Conservation (phyloP, 2,113 vertebrate genomes). For the Callionymus lyra region DNA sequence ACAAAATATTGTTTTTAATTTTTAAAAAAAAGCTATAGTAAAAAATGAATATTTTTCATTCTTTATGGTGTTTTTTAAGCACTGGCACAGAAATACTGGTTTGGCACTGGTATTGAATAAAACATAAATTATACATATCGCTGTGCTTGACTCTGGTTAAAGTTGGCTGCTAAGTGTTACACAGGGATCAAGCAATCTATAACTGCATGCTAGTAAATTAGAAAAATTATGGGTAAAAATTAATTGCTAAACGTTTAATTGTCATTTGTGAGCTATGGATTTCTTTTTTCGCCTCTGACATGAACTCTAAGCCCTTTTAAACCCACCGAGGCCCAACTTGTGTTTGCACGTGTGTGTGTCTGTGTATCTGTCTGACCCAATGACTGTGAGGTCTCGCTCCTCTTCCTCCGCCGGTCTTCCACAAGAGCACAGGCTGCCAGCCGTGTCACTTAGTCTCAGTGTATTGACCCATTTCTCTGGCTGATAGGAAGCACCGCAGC, state of each 20-base stretch:
- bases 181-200: no score
- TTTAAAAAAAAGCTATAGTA: no score
- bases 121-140: no score
- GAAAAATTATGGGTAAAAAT: background rate
- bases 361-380: constrained; percentile 40
- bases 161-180: no score
- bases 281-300: background rate
- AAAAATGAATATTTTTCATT: no score
- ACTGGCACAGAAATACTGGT: no score
- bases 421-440: constrained; percentile 43
- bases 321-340: constrained; percentile 1
- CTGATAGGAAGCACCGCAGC: constrained; percentile 52
- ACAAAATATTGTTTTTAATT: no score
- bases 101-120: no score
- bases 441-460: constrained; percentile 59
- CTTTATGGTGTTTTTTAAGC: no score
- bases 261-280: constrained; percentile 18
- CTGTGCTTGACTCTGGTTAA: no score
- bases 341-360: constrained; percentile 7
- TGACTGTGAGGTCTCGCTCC: constrained; percentile 42
- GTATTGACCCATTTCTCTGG: constrained; percentile 64
- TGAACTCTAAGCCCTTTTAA: constrained; percentile 1
- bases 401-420: constrained; percentile 37
- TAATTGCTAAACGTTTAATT: background rate
- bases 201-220: no score